These are phyloP conservation scores for Bubo blakistoni DNA, from an alignment of 2,113 vertebrate species.

Conservation along the genomic window DNA sequence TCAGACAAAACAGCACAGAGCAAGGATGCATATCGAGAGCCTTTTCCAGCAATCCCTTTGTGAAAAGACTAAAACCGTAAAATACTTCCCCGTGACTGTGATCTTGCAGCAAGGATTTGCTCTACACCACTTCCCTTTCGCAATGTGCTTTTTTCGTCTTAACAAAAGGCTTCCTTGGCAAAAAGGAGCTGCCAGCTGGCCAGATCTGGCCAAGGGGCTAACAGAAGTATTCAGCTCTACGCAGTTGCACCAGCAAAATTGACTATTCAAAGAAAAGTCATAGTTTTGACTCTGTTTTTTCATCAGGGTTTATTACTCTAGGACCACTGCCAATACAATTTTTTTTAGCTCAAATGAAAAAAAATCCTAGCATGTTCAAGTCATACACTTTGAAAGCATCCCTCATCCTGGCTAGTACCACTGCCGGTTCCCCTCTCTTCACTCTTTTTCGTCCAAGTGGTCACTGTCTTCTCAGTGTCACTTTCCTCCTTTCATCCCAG, in stretches of 20 bases:
- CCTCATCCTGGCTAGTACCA: not conserved
- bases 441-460: not conserved
- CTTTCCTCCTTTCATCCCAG: not conserved
- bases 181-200: conserved; percentile 43
- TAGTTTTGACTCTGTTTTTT: not conserved
- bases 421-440: not conserved
- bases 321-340: not conserved
- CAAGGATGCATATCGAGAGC: not conserved
- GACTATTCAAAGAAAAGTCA: conserved; percentile 35
- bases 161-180: conserved; percentile 58
- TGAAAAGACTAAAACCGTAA: not conserved
- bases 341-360: not conserved
- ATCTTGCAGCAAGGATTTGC: conserved; percentile 36
- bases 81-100: not conserved
- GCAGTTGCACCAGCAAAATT: not conserved
- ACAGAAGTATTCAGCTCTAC: not conserved
- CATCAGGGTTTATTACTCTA: not conserved
- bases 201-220: conserved; percentile 36
- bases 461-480: not conserved
- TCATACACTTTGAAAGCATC: not conserved
- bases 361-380: not conserved
- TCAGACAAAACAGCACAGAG: not conserved
- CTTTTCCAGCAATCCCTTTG: not conserved
- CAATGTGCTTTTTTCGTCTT: conserved; percentile 17
- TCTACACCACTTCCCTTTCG: not conserved